Evolutionary conservation across 2,797 vertebrate genomes (phyloP), one percentile per base, ranked within the genome.

Genomic region (Avahi laniger): DNA sequence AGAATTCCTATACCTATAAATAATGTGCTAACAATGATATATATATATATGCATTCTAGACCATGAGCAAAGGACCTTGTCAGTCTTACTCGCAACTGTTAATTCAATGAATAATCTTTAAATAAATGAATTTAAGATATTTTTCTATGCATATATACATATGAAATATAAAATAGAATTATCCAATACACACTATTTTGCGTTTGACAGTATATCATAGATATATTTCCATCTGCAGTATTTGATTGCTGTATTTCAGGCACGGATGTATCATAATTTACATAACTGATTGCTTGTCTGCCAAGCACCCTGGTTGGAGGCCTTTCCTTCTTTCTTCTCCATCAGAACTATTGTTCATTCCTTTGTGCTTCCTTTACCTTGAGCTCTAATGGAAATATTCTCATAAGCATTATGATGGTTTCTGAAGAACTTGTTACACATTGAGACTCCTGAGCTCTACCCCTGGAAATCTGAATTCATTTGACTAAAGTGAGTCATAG

Each of bases 151-250:
- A 84, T 65, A 54, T 63, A 93, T 28, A 72, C 48, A 93, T 78
- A 70, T 35, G 89, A 83, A 90, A 93, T 78, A 70, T 33, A 91
- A 83, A 90, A 69, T 35, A 20, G 20, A 95, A 61, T 92, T 86
- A 84, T 72, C 15, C 26, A 20, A 57, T 65, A 52, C 11, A 92
- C 4, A 75, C 12, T 67, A 50, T 46, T 90, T 95, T 85, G 14
- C 50, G 63, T 48, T 87, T 95, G 65, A 35, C 52, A n/a, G 13
- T 67, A 33, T 87, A 67, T 81, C 7, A 54, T 10, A 61, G 24
- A 35, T 73, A 67, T 24, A 52, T 79, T 78, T 92, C 57, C 12
- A 46, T 75, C 35, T 69, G 65, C 4, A 96, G 35, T 7, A 43
- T 65, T 72, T 91, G 33, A 61, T 80, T 92, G 33, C 41, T 95